phyloP scores from a whole-genome alignment of 2,888 invertebrate species.

The Caenorhabditis parvicauda region DNA sequence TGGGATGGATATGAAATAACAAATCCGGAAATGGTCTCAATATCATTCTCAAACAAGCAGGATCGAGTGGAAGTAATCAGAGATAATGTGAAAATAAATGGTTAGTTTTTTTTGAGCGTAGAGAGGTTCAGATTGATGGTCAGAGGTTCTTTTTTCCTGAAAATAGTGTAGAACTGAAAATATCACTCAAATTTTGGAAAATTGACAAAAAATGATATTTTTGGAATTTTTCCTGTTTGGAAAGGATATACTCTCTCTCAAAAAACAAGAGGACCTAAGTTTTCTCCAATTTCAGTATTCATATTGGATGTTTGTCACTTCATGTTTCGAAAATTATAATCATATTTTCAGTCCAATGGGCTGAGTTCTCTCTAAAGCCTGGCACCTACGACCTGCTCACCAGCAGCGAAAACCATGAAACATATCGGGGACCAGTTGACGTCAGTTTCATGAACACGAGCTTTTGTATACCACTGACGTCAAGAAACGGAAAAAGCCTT shows the following conservation, averaged over 20 bases:
- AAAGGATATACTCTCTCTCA: no score
- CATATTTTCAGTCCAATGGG: conserved; percentile 17
- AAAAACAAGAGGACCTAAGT: no score
- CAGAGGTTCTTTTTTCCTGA: no score
- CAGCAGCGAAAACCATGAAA: conserved; percentile 11
- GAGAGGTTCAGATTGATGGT: neutral
- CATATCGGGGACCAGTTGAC: conserved; percentile 7
- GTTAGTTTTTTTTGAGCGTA: neutral
- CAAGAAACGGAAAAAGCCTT: conserved; percentile 9
- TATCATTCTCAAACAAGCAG: conserved; percentile 19
- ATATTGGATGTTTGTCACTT: no score
- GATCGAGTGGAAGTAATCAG: conserved; percentile 7
- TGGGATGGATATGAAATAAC: conserved; percentile 26
- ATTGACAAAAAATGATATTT: no score
- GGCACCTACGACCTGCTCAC: conserved; percentile 16
- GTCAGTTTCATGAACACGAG: conserved; percentile 17
- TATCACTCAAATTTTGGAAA: no score
- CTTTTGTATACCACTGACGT: conserved; percentile 20
- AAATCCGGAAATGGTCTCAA: conserved; percentile 9
- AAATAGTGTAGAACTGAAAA: no score
- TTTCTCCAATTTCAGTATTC: no score
- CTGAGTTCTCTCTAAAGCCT: conserved; percentile 16
- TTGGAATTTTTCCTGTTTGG: no score
- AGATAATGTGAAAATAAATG: conserved; percentile 15
- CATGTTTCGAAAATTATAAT: no score